Percentiles rank a stretch among this genome's conserved stretches.
Evolutionary conservation across 1,140 invertebrate genomes (phyloP).

Genomic region (Neodiprion fabricii): DNA sequence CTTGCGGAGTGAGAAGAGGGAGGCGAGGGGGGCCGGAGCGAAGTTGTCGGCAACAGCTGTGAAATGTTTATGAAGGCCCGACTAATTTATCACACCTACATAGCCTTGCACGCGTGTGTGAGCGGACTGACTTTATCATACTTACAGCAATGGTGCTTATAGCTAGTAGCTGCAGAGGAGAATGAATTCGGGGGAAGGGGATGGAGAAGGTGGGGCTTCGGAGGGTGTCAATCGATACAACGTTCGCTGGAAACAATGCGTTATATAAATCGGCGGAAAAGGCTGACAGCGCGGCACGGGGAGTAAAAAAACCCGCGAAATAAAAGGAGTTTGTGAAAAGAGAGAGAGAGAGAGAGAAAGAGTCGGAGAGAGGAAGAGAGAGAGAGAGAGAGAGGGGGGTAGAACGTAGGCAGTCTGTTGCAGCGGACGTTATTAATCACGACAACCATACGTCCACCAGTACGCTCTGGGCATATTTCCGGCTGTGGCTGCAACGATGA

Average conservation of each 20-base stretch:
- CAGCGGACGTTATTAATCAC: not conserved
- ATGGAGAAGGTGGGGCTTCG: not conserved
- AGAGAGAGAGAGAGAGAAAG: no score
- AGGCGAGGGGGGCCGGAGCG: slow-evolving; percentile 25
- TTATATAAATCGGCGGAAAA: slow-evolving; percentile 17
- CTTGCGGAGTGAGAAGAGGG: slow-evolving; percentile 4
- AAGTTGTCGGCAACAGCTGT: slow-evolving; percentile 54
- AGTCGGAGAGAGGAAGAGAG: not conserved
- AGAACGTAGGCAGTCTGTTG: no score
- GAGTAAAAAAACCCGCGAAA: not conserved
- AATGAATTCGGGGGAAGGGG: slow-evolving; percentile 10
- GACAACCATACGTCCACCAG: not conserved
- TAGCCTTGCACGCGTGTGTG: slow-evolving; percentile 19
- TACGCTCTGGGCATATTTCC: not conserved
- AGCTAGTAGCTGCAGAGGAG: not conserved
- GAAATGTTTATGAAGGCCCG: slow-evolving; percentile 59
- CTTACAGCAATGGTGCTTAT: not conserved
- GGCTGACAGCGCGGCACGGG: slow-evolving; percentile 20
- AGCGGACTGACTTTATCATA: not conserved
- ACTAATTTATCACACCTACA: slow-evolving; percentile 58
- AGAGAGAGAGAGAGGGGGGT: no score
- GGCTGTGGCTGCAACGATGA: not conserved
- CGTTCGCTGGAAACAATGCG: slow-evolving; percentile 27
- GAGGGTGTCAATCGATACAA: slow-evolving; percentile 34
- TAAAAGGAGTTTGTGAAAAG: not conserved